phyloP scores from a whole-genome alignment of 2,797 vertebrate genomes.

The Pantherophis vulpinus region DNA sequence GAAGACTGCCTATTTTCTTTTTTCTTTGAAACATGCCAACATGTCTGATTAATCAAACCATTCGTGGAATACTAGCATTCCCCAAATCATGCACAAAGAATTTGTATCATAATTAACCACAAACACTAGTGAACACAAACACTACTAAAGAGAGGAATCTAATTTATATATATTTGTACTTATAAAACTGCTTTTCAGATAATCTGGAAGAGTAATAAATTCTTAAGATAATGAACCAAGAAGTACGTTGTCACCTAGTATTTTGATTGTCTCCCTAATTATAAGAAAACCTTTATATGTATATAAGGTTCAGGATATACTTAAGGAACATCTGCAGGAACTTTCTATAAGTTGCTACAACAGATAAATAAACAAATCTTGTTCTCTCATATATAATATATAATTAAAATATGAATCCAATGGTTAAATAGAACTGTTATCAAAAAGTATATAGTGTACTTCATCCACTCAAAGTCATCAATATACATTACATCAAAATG shows the following conservation, averaged over 20 bases:
- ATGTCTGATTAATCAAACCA: neutral
- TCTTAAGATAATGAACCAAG: neutral
- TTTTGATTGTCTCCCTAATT: constrained; percentile 40
- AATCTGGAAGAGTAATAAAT: neutral
- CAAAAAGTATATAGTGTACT: neutral
- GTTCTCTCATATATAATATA: neutral
- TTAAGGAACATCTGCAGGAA: neutral
- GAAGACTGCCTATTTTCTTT: neutral
- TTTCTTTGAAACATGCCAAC: neutral
- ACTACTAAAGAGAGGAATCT: neutral
- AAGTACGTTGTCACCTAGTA: neutral
- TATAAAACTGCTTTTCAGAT: neutral
- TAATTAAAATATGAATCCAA: neutral
- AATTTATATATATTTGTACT: neutral
- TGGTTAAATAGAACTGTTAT: neutral
- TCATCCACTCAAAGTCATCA: neutral
- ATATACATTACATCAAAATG: neutral
- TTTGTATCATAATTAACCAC: neutral
- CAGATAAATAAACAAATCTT: neutral
- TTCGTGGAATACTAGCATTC: neutral
- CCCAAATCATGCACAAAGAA: neutral
- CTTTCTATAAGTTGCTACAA: neutral
- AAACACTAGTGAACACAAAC: neutral
- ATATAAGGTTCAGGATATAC: neutral
- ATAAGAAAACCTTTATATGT: constrained; percentile 45